Evolutionary conservation across 1,140 invertebrate species (phyloP), one percentile per base, ranked within the genome.

Genomic region (Trichonephila clavipes): DNA sequence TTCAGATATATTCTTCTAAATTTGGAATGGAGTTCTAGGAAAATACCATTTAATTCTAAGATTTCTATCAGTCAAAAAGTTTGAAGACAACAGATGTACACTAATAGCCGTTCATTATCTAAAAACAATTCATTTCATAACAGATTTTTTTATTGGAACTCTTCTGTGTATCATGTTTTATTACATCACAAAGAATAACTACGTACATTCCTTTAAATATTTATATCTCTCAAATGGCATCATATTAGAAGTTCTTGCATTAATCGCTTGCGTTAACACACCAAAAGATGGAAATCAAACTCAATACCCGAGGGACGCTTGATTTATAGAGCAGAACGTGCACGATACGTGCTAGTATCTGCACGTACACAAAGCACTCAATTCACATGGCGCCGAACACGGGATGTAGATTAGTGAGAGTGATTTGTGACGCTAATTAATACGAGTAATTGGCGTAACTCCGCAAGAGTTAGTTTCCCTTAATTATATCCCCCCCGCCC

Each of bases 351-450:
- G 72, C 72, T 77, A 28, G n/a, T 64, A 64, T 18, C 62, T 40
- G 16, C 28, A 34, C 72, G 18, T 77, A 7, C 28, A 28, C 12
- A 77, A 18, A 7, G 14, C 28, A 77, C 66, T 69, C n/a, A 19
- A 64, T 64, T 64, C 62, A 64, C 21, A 64, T 18, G 51, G 18
- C 66, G 66, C n/a, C n/a, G 66, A 69, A 69, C 28, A 77, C 16
- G 4, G 40, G 82, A 83, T 58, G 82, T 58, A 51, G 44, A 83
- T 83, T 83, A 83, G 40, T 6, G 21, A 18, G 24, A 59, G 51
- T 83, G 82, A 83, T 83, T 83, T 83, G 82, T 83, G 19, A 83
- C 82, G 24, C 44, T 83, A 83, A 83, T 83, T 83, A 83, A 83
- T 83, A 59, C 82, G 18, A 59, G 82, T 77, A 77, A 77, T 77